Evolutionary conservation across 2,888 invertebrate genomes (phyloP).

Genomic region (Drosophila austrosaltans): DNA sequence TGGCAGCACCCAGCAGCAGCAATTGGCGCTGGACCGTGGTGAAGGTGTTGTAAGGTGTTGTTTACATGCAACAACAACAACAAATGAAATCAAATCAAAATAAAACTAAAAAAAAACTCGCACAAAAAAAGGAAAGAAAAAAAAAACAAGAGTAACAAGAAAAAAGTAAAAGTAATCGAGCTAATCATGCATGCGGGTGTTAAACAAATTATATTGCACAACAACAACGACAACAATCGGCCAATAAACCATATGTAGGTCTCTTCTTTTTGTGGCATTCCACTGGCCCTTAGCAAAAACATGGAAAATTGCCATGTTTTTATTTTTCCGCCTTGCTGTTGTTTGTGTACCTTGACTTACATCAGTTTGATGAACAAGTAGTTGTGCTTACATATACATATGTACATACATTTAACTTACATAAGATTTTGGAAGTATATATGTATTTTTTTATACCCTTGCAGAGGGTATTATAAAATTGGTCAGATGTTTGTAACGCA

Average conservation of each 20-base stretch:
- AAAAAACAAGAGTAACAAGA: constrained; percentile 17
- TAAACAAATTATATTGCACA: constrained; percentile 63
- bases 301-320: constrained; percentile 11
- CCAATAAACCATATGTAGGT: constrained; percentile 9
- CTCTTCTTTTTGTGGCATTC: neutral
- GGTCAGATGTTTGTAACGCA: too few species aligned
- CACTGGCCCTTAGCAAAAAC: neutral
- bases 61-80: constrained; percentile 62
- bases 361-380: constrained; percentile 4
- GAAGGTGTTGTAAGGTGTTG: constrained; percentile 76
- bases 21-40: constrained; percentile 69
- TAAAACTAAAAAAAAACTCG: neutral
- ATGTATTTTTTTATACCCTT: too few species aligned
- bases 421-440: too few species aligned
- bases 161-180: constrained; percentile 51
- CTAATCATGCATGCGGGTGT: constrained; percentile 73
- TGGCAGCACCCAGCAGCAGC: constrained; percentile 29
- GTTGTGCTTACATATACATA: neutral
- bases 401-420: neutral
- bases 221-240: constrained; percentile 27
- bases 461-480: too few species aligned
- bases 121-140: neutral
- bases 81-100: constrained; percentile 15
- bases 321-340: neutral
- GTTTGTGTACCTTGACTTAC: neutral